Conservation (phyloP, 2,113 vertebrate species). For the Gulo gulo region DNA sequence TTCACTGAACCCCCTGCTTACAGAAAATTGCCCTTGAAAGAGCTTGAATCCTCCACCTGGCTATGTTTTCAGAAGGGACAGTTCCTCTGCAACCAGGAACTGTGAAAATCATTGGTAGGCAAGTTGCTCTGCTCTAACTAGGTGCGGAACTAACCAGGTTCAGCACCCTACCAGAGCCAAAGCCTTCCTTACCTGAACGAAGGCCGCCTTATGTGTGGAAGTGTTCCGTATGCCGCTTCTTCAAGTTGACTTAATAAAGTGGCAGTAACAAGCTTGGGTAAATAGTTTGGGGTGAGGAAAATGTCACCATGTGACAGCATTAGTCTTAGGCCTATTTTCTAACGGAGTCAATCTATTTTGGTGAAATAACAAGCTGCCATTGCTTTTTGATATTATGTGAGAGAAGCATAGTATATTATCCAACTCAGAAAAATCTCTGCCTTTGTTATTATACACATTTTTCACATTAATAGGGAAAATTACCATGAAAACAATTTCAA, state of each 20-base stretch:
- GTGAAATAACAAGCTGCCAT: conserved; percentile 35
- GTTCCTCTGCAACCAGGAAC: background rate
- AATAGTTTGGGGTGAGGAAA: background rate
- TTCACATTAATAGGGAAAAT: conserved; percentile 59
- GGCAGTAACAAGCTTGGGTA: background rate
- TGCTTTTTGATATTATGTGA: conserved; percentile 41
- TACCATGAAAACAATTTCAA: conserved; percentile 71
- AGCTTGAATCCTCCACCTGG: background rate
- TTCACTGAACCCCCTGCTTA: background rate
- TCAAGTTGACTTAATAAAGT: background rate
- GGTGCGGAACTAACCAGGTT: background rate
- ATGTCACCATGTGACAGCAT: conserved; percentile 18
- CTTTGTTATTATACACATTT: conserved; percentile 49
- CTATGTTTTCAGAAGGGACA: background rate
- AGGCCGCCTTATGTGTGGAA: no score
- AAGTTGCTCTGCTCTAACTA: background rate
- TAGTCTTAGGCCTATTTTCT: conserved; percentile 14
- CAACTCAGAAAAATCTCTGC: background rate
- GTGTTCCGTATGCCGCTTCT: background rate
- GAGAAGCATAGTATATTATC: conserved; percentile 5
- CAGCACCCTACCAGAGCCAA: background rate
- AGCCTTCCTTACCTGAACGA: background rate
- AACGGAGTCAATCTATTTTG: conserved; percentile 24
- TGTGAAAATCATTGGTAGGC: background rate
- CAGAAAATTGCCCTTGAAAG: background rate